Base-by-base conservation (phyloP, 2,113 vertebrate genomes). In the Equus przewalskii region DNA sequence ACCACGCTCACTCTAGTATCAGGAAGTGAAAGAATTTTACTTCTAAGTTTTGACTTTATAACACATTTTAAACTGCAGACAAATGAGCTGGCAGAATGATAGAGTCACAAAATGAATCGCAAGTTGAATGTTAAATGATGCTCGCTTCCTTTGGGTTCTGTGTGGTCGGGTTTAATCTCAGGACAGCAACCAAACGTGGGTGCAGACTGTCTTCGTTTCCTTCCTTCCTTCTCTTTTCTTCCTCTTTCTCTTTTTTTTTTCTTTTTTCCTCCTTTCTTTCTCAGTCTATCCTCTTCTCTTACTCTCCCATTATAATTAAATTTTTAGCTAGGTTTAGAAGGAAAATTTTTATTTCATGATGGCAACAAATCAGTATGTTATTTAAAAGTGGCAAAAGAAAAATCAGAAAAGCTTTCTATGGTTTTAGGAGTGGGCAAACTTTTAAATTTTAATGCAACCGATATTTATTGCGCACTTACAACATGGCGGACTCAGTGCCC, bases 11-110 rank as follows among this genome's bases (percentile, higher is more conserved):
- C 69, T 96, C 96, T 93, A 96, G 96, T 96, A 96, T 95, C 96
- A 98, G 98, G 97, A 98, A 97, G 97, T 95, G 95, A 90, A 97
- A 96, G 87, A 97, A 97, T 96, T 78, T 96, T 97, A 95, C 87
- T 96, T 98, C 89, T 97, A 96, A 97, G 93, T 97, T 98, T 96
- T 97, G 96, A 97, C 96, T 98, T 92, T 95, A 94, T 97, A 97
- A 98, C 92, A 97, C 96, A 97, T 97, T 97, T 97, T 98, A 97
- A 98, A 92, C 97, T 98, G 87, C 86, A 97, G 96, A 98, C 93
- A 97, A 97, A 97, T 96, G 97, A 97, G 94, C 96, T 98, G 97
- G 97, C 94, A 96, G 83, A 83, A 95, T 93, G 87, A 96, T 70
- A 87, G 95, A 94, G 91, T 94, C 89, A 88, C 81, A 97, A 51